These are phyloP conservation scores for Caenorhabditis imperialis DNA, from an alignment of 2,888 invertebrate species.

Conservation along the genomic window DNA sequence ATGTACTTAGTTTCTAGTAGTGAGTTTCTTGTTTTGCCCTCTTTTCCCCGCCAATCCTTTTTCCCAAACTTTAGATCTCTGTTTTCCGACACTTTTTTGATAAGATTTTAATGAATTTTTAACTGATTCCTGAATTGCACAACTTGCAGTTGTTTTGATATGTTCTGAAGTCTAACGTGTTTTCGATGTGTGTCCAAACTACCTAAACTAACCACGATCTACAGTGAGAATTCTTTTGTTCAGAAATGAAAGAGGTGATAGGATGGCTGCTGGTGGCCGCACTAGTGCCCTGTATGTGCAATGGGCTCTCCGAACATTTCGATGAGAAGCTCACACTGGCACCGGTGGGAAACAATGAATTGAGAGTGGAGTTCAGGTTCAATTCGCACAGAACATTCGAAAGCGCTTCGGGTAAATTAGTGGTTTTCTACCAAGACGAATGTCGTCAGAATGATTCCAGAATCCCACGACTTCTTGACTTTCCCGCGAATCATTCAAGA, in stretches of 20 bases:
- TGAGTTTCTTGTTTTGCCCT: background rate
- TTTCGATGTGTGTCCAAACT: too few species aligned
- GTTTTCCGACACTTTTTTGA: too few species aligned
- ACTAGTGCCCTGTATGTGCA: slow-evolving; percentile 6
- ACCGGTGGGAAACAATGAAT: slow-evolving; percentile 17
- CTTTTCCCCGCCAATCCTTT: slow-evolving; percentile 3
- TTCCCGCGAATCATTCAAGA: slow-evolving; percentile 80
- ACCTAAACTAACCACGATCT: too few species aligned
- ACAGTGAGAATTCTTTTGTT: too few species aligned
- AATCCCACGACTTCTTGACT: slow-evolving; percentile 63
- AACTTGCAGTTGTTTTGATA: too few species aligned
- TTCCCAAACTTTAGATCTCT: background rate
- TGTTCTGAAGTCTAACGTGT: too few species aligned
- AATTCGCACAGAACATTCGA: slow-evolving; percentile 15
- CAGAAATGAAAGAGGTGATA: too few species aligned
- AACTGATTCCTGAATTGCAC: too few species aligned
- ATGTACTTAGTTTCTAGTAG: slow-evolving; percentile 19
- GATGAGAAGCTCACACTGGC: slow-evolving; percentile 26
- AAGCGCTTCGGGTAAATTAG: slow-evolving; percentile 14
- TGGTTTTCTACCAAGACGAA: too few species aligned
- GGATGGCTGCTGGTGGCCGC: slow-evolving; percentile 3
- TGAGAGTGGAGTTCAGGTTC: slow-evolving; percentile 36
- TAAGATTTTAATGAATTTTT: too few species aligned
- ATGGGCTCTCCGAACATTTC: slow-evolving; percentile 33
- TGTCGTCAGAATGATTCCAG: too few species aligned